Evolutionary conservation across 1,140 invertebrate species (phyloP), one percentile per base, ranked within the genome.

Genomic region (Elymnias hypermnestra): DNA sequence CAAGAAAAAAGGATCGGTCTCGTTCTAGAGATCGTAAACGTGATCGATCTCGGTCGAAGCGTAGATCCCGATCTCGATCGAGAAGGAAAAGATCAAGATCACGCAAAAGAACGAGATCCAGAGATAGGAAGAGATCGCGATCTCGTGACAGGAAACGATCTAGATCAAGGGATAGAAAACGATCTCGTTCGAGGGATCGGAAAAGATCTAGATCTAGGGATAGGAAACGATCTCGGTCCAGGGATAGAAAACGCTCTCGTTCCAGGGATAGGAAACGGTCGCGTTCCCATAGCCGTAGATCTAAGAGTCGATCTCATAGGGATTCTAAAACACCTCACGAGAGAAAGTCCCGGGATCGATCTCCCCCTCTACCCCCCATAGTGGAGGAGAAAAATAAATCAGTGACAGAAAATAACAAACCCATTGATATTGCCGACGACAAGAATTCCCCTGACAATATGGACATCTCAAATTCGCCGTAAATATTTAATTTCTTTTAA

Each of bases 381-480:
- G 52, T 72, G 17, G 71, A 71, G 41, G 72, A 81, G 47, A 72
- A 74, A 31, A 61, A 66, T 9, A 59, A 47, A 48, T 58, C 69
- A 1, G 43, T 57, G n/a, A 42, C 62, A 3, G 68, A 70, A 19
- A 55, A 53, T n/a, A n/a, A n/a, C 13, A 72, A 72, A 51, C 42
- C 55, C 15, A 58, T 67, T 5, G 74, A 81, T 35, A 52, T 82
- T 8, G 57, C 46, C 1, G 69, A 83, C 15, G 77, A 85, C 44
- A 84, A 86, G 39, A 77, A 84, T 53, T 87, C 84, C 7, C 83
- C 85, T 10, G 83, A 87, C 57, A 87, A 87, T 43, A 87, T 87
- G 84, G 85, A 87, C 53, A 87, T 87, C 69, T 88, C 84, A 12
- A 86, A 88, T 62, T 88, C 79, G 46, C 86, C 75, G 49, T 87